Percentiles rank a stretch among this genome's conserved stretches.
These are phyloP conservation scores for Phragmatobia fuliginosa DNA, from an alignment of 2,888 invertebrate genomes.

Conservation along the genomic window DNA sequence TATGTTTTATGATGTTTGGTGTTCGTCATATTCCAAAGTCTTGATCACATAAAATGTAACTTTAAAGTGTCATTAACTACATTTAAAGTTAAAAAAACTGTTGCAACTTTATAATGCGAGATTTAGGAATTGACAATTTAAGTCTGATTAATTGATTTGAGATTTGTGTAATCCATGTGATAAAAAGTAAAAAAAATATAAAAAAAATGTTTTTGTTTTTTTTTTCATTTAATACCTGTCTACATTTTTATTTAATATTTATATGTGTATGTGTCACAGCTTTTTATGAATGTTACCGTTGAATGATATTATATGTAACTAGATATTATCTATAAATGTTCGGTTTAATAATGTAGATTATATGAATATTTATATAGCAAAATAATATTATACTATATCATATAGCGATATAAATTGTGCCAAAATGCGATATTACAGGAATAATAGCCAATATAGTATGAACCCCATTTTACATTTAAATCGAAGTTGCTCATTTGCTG, in stretches of 20 bases:
- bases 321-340: slow-evolving; percentile 66
- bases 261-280: slow-evolving; percentile 70
- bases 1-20: slow-evolving; percentile 56
- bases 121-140: slow-evolving; percentile 44
- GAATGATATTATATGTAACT: slow-evolving; percentile 57
- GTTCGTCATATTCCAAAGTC: slow-evolving; percentile 34
- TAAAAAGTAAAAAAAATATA: slow-evolving; percentile 78
- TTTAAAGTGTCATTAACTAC: slow-evolving; percentile 11
- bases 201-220: slow-evolving; percentile 69
- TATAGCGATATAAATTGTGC: slow-evolving; percentile 67
- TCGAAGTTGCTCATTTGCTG: slow-evolving; percentile 62
- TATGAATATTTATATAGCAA: slow-evolving; percentile 54
- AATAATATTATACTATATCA: slow-evolving; percentile 51
- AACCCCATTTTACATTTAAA: slow-evolving; percentile 51
- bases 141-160: slow-evolving; percentile 75
- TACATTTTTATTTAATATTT: slow-evolving; percentile 64
- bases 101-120: slow-evolving; percentile 26
- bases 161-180: slow-evolving; percentile 78
- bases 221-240: slow-evolving; percentile 71
- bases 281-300: slow-evolving; percentile 71
- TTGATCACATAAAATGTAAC: slow-evolving; percentile 19
- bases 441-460: slow-evolving; percentile 68
- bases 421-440: slow-evolving; percentile 80
- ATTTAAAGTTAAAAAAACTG: slow-evolving; percentile 14
- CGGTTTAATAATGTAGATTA: slow-evolving; percentile 62